Percentiles rank a stretch among this genome's conserved stretches.
Conservation (phyloP, 1,140 invertebrate genomes). For the Drosophila ironensis region DNA sequence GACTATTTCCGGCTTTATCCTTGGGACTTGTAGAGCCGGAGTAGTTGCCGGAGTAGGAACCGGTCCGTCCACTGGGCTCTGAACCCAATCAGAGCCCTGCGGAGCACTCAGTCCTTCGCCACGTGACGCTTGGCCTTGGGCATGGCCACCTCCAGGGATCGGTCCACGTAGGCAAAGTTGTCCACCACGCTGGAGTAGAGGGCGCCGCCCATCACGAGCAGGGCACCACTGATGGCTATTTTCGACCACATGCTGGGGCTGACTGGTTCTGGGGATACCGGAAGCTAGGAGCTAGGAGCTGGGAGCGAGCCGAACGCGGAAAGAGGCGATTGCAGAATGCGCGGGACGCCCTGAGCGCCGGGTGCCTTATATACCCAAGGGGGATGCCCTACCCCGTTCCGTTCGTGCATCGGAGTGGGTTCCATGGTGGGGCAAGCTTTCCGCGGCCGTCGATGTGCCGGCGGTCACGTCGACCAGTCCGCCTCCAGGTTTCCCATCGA, state of each 20-base stretch:
- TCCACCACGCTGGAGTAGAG: constrained; percentile 53
- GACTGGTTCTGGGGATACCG: background rate
- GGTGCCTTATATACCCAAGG: constrained; percentile 50
- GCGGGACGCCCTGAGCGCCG: constrained; percentile 38
- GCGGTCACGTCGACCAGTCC: constrained; percentile 60
- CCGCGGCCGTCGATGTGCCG: constrained; percentile 32
- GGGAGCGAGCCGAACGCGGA: constrained; percentile 2
- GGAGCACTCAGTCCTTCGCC: constrained; percentile 21
- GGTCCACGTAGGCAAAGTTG: constrained; percentile 68
- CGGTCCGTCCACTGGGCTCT: too few species aligned
- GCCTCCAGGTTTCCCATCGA: constrained; percentile 22
- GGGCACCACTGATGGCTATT: constrained; percentile 49
- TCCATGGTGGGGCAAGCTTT: constrained; percentile 8
- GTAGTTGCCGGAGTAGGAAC: too few species aligned
- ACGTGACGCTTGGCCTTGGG: constrained; percentile 40
- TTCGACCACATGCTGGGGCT: constrained; percentile 60
- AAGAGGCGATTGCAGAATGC: constrained; percentile 46
- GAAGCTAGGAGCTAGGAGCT: background rate
- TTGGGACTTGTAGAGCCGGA: too few species aligned
- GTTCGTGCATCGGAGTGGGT: background rate
- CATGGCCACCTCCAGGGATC: constrained; percentile 61
- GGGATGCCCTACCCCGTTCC: background rate
- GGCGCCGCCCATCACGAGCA: constrained; percentile 54
- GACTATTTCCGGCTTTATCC: too few species aligned
- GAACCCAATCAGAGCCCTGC: background rate